Percentiles rank a stretch among this genome's conserved stretches.
These are phyloP conservation scores for Cervus canadensis DNA, from an alignment of 2,113 vertebrate species.

Conservation along the genomic window DNA sequence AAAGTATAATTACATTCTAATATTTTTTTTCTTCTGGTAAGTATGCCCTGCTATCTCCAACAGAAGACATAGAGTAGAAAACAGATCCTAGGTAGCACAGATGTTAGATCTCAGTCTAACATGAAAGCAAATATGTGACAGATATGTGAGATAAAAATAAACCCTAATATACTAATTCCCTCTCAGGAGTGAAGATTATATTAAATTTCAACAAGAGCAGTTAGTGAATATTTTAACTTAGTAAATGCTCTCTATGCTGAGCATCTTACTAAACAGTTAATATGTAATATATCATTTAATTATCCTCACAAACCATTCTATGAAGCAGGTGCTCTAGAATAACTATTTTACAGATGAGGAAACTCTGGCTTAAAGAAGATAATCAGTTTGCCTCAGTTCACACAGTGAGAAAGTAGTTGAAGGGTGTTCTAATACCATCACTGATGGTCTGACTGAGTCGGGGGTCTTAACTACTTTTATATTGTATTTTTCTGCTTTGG, in stretches of 20 bases:
- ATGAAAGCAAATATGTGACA: background rate
- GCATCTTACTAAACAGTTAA: background rate
- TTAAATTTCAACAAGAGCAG: background rate
- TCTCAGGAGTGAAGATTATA: background rate
- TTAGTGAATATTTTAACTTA: background rate
- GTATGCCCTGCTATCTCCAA: background rate
- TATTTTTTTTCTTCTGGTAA: background rate
- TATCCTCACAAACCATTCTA: background rate
- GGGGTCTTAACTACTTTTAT: background rate
- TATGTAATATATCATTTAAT: background rate
- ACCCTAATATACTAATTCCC: background rate
- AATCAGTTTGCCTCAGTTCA: background rate
- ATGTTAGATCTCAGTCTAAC: background rate
- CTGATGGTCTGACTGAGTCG: background rate
- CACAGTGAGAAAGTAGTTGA: too few species aligned
- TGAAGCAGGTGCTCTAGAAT: background rate
- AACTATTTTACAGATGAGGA: background rate
- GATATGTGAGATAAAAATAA: background rate
- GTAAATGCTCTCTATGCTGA: too few species aligned
- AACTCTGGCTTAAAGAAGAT: background rate
- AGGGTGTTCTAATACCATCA: background rate
- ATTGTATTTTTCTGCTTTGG: background rate
- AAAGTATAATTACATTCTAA: background rate
- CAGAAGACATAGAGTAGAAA: background rate
- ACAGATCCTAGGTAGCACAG: background rate